Evolutionary conservation across 2,888 invertebrate genomes (phyloP), one percentile per base, ranked within the genome.

Genomic region (Apamea crenata): DNA sequence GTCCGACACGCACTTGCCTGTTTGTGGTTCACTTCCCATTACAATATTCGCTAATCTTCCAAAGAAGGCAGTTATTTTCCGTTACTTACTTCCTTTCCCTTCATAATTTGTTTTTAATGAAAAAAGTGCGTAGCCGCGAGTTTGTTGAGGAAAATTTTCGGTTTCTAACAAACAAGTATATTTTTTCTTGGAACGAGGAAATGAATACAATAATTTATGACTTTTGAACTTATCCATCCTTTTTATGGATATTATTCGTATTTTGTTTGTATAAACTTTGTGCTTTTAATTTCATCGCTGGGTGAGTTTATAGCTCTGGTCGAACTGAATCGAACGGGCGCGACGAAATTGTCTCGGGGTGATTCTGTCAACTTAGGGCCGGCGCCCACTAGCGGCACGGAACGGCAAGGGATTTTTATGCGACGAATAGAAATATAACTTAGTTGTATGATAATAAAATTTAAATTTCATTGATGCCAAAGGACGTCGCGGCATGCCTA

Each of bases 41-140:
- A 47, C 16, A 67, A 71, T 50, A 75, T 80, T 80, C 53, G 16
- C n/a, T 66, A 56, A 83, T 75, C 44, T 61, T 61, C 1, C 14
- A n/a, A 74, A 79, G 84, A 44, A 75, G 36, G n/a, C 72, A 69
- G 21, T 65, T 73, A 72, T 66, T 61, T 75, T 76, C 18, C 47
- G 32, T 75, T 73, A 69, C 18, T 53, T 25, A 50, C 61, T 63
- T 66, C 32, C 25, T 25, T 21, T 56, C 25, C 69, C 67, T 67
- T 40, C 32, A 80, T 73, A 40, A 80, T 77, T 80, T 70, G 12
- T 76, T 76, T 84, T 70, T 77, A 84, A 84, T 80, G 73, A 76
- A 83, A 84, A 83, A 76, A 76, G 18, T 76, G 47, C 16, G 61
- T 10, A 47, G 12, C 44, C 63, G 10, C 59, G 50, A 68, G 25